phyloP scores from a whole-genome alignment of 2,113 vertebrate genomes.

The Siniperca knerii region DNA sequence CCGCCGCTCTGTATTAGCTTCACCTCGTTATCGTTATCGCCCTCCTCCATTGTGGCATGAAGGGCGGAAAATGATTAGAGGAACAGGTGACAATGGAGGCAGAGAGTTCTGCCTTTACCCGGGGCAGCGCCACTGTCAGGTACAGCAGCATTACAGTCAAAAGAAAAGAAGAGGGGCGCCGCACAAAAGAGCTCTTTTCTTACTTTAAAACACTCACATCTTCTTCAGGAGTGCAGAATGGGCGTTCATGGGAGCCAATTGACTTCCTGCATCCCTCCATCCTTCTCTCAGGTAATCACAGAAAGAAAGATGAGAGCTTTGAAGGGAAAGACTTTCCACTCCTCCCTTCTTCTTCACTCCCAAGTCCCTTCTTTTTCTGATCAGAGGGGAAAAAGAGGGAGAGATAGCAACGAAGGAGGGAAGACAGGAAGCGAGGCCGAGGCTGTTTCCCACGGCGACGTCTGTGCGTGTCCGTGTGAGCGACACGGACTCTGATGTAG shows the following conservation, averaged over 20 bases:
- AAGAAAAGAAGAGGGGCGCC: conserved; percentile 70
- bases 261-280: conserved; percentile 55
- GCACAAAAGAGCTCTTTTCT: conserved; percentile 75
- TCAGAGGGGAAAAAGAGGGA: conserved; percentile 27
- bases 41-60: conserved; percentile 79
- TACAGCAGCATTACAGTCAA: conserved; percentile 77
- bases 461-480: conserved; percentile 29
- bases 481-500: conserved; percentile 74
- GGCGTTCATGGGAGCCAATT: conserved; percentile 58
- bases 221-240: conserved; percentile 62
- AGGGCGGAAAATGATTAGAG: conserved; percentile 85
- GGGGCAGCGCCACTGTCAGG: conserved; percentile 76
- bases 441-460: conserved; percentile 68
- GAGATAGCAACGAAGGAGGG: conserved; percentile 32
- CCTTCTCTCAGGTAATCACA: conserved; percentile 47
- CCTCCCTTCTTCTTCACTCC: conserved; percentile 36
- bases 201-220: conserved; percentile 72
- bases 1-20: conserved; percentile 77
- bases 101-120: conserved; percentile 79
- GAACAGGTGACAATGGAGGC: conserved; percentile 83
- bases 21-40: conserved; percentile 82
- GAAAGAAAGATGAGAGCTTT: conserved; percentile 30
- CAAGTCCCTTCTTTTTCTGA: conserved; percentile 1
- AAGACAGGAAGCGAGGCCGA: conserved; percentile 48
- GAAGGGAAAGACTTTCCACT: conserved; percentile 9